Base-by-base conservation (phyloP, 2,113 vertebrate species). In the Caranx ignobilis region DNA sequence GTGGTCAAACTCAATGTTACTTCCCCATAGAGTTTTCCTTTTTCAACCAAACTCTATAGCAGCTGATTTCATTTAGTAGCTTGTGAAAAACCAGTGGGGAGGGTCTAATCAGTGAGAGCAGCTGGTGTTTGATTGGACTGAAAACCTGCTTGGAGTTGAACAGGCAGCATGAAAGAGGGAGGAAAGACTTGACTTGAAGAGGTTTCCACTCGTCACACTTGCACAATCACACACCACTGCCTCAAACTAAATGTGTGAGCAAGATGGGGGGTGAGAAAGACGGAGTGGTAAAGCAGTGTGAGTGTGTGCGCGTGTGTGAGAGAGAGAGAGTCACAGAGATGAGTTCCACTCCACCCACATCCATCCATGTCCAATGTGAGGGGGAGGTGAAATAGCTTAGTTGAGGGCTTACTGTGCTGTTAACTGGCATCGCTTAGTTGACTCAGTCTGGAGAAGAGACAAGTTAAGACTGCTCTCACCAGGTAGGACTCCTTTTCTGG, bases 341-440 rank as follows among this genome's bases (percentile, higher is more conserved):
- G 87, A 91, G 70, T 86, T 91, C 75, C 75, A 87, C 89, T 90
- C 93, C 93, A 93, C 93, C 93, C 93, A 94, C 91, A 90, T 84
- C 67, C 77, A 87, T 85, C 83, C 68, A 74, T 87, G 88, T 92
- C 91, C 88, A 89, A 87, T 70, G 83, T 91, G 90, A 90, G 93
- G 88, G 91, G 91, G 93, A 89, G 91, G 91, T 91, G 88, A 92
- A 83, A 77, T 86, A 80, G 77, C 39, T 41, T 41, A 41, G 8
- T 90, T 87, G 47, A 89, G 84, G 41, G 82, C 88, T 86, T 79
- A 79, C 84, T 88, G 83, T 78, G 82, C 81, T 79, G 59, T 72
- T 85, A 85, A 91, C 88, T 82, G 81, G 71, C 79, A 76, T 88
- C 61, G 83, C 88, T 91, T 79, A 80, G 88, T 80, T 75, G 71